Evolutionary conservation across 2,888 invertebrate species (phyloP).

Genomic region (Leptarthrus brevirostris): DNA sequence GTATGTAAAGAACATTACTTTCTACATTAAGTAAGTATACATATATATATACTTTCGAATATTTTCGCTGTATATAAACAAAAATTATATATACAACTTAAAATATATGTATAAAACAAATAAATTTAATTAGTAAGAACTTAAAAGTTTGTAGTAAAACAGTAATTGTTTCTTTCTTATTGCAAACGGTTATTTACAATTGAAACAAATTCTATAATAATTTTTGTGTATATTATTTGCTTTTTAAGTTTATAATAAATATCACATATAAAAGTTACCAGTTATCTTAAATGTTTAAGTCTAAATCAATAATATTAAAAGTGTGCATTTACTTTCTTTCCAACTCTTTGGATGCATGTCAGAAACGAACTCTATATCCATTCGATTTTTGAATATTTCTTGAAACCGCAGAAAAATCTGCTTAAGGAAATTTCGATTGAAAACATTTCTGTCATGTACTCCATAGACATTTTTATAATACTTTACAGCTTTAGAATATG

Average conservation of each 20-base stretch:
- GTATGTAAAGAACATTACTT: neutral
- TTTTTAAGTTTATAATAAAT: constrained; percentile 36
- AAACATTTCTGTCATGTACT: too few species aligned
- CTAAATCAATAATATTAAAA: constrained; percentile 26
- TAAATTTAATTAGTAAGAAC: too few species aligned
- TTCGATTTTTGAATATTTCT: too few species aligned
- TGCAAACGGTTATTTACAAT: constrained; percentile 14
- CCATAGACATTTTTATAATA: too few species aligned
- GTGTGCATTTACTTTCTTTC: constrained; percentile 3
- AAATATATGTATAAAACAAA: constrained; percentile 7
- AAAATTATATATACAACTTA: constrained; percentile 25
- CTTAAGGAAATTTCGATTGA: too few species aligned
- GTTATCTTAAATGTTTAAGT: constrained; percentile 24
- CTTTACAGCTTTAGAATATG: too few species aligned
- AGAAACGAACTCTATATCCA: too few species aligned
- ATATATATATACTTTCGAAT: neutral
- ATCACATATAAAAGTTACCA: constrained; percentile 36
- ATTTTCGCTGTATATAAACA: neutral
- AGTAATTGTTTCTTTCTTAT: too few species aligned
- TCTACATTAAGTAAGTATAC: neutral
- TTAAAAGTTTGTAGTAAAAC: too few species aligned
- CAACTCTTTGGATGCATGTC: too few species aligned
- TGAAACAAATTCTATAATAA: too few species aligned
- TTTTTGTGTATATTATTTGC: constrained; percentile 14
- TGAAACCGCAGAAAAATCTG: too few species aligned